Base-by-base conservation (phyloP, 2,113 vertebrate genomes). In the Albula goreensis region DNA sequence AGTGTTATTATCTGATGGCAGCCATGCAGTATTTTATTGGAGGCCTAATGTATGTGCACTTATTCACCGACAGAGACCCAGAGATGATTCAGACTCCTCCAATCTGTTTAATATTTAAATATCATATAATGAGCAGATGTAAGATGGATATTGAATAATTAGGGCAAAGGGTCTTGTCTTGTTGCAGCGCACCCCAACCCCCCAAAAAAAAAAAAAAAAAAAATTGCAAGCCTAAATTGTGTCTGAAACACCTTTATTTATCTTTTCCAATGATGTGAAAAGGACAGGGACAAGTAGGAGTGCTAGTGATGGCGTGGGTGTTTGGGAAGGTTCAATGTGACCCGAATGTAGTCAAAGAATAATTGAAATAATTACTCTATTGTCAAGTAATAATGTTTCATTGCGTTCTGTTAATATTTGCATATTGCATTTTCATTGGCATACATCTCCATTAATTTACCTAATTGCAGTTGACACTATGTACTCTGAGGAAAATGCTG, bases 281-380 rank as follows among this genome's bases (percentile, higher is more conserved):
- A 5, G 7, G 1, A 8, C 49, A 80, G 49, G 60, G 3, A 66
- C 60, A 66, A 8, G 60, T 66, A 19, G 17, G 17, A 22, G 60
- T 2, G 15, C 60, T 19, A 22, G 19, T 15, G 60, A 19, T 60
- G 57, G 15, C 15, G 53, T 56, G 53, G 7, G 53, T 56, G 17
- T 66, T 3, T 0, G 60, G 80, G 60, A 66, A 12, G 80, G 50
- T 41, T 51, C 17, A 49, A 22, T 50, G 3, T 83, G 60, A 83
- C 60, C 56, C 49, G 41, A 22, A 41, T 7, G 3, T 80, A 48
- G 81, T 60, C 31, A n/a, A 15, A 19, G 9, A 41, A 25, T 80
- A 25, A 85, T 85, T 50, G n/a, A 78, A 85, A 41, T 66, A 50
- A 85, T 85, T 80, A 63, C n/a, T 80, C 56, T 48, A 56, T 79